These are phyloP conservation scores for Monomorium pharaonis DNA, from an alignment of 1,140 invertebrate species.

Conservation along the genomic window DNA sequence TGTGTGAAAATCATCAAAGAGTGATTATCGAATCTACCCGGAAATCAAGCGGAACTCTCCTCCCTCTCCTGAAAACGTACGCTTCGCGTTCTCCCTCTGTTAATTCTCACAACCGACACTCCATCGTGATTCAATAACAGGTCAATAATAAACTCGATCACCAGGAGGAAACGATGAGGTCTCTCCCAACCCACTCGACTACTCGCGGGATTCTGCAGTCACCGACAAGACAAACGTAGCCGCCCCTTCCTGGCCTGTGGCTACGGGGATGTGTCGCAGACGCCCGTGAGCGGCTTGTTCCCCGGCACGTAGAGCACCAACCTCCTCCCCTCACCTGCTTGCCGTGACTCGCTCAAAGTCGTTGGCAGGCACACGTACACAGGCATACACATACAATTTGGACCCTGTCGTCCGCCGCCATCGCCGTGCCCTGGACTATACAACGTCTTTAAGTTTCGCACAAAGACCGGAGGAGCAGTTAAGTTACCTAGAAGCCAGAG, in stretches of 20 bases:
- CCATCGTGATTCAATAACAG: conserved; percentile 37
- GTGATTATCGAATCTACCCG: neutral
- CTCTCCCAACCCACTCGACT: neutral
- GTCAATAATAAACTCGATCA: conserved; percentile 53
- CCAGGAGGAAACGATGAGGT: conserved; percentile 14
- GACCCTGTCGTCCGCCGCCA: neutral
- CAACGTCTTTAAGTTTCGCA: conserved; percentile 66
- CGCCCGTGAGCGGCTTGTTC: conserved; percentile 64
- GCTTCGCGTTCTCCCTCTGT: neutral
- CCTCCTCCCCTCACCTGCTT: neutral
- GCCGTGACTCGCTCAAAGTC: conserved; percentile 60
- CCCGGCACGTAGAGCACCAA: conserved; percentile 61
- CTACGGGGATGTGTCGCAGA: conserved; percentile 67
- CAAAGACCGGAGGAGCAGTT: conserved; percentile 65
- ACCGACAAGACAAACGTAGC: conserved; percentile 67
- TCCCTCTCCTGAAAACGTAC: neutral
- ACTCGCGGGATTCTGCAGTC: conserved; percentile 56
- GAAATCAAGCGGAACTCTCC: neutral
- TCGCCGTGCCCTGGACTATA: conserved; percentile 47
- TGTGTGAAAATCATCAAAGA: neutral
- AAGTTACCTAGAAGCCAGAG: conserved; percentile 59
- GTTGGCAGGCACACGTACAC: neutral
- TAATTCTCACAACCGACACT: conserved; percentile 23
- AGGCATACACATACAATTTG: neutral
- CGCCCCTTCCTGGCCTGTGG: conserved; percentile 58